Evolutionary conservation across 2,888 invertebrate species (phyloP).

Genomic region (Tinea pellionella): DNA sequence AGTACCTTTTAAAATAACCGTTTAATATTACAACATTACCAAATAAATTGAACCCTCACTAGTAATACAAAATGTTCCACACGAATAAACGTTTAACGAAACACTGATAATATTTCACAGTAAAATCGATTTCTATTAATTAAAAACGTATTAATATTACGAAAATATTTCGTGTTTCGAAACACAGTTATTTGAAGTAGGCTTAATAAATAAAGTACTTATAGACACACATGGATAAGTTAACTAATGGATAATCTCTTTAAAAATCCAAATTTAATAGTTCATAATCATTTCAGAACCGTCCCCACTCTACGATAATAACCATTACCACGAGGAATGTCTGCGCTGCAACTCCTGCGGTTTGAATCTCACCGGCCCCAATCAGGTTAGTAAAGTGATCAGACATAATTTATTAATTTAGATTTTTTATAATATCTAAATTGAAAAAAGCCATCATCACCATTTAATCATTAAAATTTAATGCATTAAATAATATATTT

Average conservation of each 20-base stretch:
- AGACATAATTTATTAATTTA: too few species aligned
- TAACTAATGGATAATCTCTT: too few species aligned
- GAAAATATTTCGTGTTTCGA: not conserved
- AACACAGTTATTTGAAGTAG: too few species aligned
- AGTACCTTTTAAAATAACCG: too few species aligned
- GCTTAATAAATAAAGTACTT: too few species aligned
- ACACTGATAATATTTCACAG: not conserved
- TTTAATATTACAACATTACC: not conserved
- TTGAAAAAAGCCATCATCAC: too few species aligned
- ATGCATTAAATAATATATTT: too few species aligned
- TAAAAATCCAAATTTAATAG: too few species aligned
- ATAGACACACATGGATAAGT: too few species aligned
- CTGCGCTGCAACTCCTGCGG: constrained; percentile 96
- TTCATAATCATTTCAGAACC: constrained; percentile 75
- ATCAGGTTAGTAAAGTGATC: constrained; percentile 70
- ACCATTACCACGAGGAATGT: constrained; percentile 97
- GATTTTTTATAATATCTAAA: too few species aligned
- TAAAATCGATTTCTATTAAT: not conserved
- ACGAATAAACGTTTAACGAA: not conserved
- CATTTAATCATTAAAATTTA: too few species aligned
- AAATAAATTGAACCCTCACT: not conserved
- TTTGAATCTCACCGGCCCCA: constrained; percentile 91
- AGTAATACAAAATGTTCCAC: not conserved
- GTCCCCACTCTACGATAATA: constrained; percentile 92
- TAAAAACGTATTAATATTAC: not conserved